Conservation (phyloP, 2,797 vertebrate species). For the Pterois miles region DNA sequence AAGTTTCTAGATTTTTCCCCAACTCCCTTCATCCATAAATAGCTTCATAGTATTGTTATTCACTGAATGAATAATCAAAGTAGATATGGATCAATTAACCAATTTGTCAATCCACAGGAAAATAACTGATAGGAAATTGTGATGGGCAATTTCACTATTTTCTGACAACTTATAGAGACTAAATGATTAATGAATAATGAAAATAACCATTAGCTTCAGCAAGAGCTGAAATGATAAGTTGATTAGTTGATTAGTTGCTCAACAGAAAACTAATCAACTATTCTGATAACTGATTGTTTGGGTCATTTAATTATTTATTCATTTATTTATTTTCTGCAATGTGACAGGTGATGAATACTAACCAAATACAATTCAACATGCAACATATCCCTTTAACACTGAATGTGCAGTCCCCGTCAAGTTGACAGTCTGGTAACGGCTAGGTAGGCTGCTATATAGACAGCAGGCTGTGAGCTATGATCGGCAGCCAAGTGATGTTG, state of each 20-base stretch:
- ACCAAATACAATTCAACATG: neutral
- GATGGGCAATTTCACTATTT: neutral
- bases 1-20: conserved; percentile 43
- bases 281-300: neutral
- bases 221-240: neutral
- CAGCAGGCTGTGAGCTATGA: conserved; percentile 31
- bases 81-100: neutral
- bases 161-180: neutral
- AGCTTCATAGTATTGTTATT: neutral
- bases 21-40: conserved; percentile 2
- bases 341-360: conserved; percentile 9
- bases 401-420: neutral
- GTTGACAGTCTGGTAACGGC: conserved; percentile 19
- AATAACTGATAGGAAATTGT: neutral
- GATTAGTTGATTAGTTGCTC: neutral
- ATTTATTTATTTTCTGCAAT: neutral
- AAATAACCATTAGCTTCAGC: neutral
- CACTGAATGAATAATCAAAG: neutral
- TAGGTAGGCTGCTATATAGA: conserved; percentile 31
- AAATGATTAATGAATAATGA: neutral
- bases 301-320: neutral
- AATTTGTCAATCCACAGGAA: neutral
- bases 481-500: conserved; percentile 12
- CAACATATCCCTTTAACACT: conserved; percentile 2
- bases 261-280: neutral